Evolutionary conservation across 2,888 invertebrate species (phyloP).

Genomic region (Zele albiditarsus): DNA sequence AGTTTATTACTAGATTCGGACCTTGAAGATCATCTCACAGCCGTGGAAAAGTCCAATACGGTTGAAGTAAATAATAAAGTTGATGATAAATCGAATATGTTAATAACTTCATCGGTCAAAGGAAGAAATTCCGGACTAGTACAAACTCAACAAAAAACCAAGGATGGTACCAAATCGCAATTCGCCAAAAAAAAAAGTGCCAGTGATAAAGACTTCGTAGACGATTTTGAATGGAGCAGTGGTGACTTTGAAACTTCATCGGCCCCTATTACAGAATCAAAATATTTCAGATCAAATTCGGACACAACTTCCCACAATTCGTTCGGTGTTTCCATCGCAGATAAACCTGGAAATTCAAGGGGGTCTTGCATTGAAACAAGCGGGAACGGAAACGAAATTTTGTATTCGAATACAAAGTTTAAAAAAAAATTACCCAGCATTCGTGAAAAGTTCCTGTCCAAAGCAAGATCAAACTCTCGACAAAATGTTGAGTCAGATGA

Average conservation of each 20-base stretch:
- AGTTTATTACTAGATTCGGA: constrained; percentile 46
- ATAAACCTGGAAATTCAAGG: neutral
- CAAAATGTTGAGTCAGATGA: constrained; percentile 26
- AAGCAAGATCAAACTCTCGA: neutral
- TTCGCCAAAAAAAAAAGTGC: neutral
- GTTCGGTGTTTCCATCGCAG: no score
- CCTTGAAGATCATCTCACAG: constrained; percentile 41
- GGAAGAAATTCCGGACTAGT: no score
- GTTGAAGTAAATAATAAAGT: neutral
- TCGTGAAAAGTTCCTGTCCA: neutral
- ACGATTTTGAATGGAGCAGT: constrained; percentile 56
- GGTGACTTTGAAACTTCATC: constrained; percentile 52
- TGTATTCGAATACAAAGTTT: neutral
- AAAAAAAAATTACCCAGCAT: neutral
- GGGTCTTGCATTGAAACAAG: neutral
- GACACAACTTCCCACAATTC: neutral
- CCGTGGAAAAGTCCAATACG: constrained; percentile 34
- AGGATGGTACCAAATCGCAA: neutral
- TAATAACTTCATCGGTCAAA: no score
- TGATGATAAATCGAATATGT: no score
- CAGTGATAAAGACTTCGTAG: constrained; percentile 22
- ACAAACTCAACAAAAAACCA: neutral
- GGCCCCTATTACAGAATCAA: constrained; percentile 27
- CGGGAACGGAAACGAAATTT: neutral
- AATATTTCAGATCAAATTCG: constrained; percentile 16